These are phyloP conservation scores for Leptura quadrifasciata DNA, from an alignment of 2,888 invertebrate species.

Conservation along the genomic window DNA sequence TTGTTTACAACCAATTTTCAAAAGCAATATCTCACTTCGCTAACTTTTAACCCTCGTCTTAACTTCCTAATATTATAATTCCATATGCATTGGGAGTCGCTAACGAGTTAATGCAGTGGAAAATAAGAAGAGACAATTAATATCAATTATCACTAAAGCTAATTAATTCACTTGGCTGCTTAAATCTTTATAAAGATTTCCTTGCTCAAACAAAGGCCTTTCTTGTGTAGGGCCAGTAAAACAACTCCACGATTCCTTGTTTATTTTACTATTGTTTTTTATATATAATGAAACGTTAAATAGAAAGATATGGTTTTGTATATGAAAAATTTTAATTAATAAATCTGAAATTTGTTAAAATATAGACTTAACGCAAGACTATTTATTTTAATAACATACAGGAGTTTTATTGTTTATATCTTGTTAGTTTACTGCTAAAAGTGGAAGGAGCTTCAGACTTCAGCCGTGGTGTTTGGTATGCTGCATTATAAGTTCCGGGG, in stretches of 20 bases:
- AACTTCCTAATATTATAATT: conserved; percentile 38
- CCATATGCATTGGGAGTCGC: conserved; percentile 39
- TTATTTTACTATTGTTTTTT: conserved; percentile 2
- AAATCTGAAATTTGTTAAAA: no score
- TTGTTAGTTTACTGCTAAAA: no score
- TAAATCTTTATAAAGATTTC: conserved; percentile 45
- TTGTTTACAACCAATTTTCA: conserved; percentile 6
- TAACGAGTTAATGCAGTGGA: conserved; percentile 63
- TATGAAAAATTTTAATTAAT: no score
- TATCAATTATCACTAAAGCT: conserved; percentile 69
- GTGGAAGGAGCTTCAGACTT: no score
- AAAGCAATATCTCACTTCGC: conserved; percentile 19
- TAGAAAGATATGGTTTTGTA: neutral
- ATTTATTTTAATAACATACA: no score
- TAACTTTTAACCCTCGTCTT: conserved; percentile 35
- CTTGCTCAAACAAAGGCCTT: conserved; percentile 43
- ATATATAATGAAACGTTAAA: neutral
- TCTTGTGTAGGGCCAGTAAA: conserved; percentile 39
- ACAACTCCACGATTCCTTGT: conserved; percentile 40
- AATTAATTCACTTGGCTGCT: conserved; percentile 61
- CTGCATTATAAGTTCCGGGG: no score
- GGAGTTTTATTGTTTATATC: no score
- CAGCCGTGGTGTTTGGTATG: no score
- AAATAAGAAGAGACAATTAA: conserved; percentile 69
- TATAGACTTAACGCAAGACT: no score